Conservation (phyloP, 2,888 invertebrate species). For the Asteroscopus sphinx region DNA sequence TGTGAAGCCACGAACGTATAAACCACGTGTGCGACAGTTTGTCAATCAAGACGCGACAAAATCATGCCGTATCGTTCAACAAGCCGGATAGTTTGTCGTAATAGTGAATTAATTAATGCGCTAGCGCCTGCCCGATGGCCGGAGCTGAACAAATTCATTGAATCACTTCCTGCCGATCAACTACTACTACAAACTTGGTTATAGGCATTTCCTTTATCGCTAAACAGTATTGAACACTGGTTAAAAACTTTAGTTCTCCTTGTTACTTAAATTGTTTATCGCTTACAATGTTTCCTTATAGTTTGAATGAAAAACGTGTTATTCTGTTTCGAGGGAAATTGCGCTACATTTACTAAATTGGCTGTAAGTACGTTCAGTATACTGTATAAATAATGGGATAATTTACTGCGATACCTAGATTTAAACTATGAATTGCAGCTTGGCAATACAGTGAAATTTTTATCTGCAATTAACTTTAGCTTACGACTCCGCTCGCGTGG, state of each 20-base stretch:
- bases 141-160: conserved; percentile 44
- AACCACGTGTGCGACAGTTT: not conserved
- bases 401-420: conserved; percentile 1
- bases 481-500: not conserved
- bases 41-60: conserved; percentile 32
- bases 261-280: conserved; percentile 31
- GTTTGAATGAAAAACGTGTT: conserved; percentile 41
- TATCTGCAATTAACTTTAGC: not conserved
- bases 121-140: conserved; percentile 35
- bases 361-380: conserved; percentile 21
- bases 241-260: conserved; percentile 36
- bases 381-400: conserved; percentile 8
- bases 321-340: conserved; percentile 23
- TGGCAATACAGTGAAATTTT: not conserved
- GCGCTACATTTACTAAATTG: conserved; percentile 30
- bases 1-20: too few species aligned
- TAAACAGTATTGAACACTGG: conserved; percentile 32
- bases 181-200: conserved; percentile 36
- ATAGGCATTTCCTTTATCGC: conserved; percentile 43
- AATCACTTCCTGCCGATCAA: conserved; percentile 48
- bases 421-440: not conserved
- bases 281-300: conserved; percentile 31
- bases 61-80: conserved; percentile 27
- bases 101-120: conserved; percentile 46
- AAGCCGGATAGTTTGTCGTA: conserved; percentile 28